Evolutionary conservation across 2,113 vertebrate species (phyloP).

Genomic region (Myrmecophaga tridactyla): DNA sequence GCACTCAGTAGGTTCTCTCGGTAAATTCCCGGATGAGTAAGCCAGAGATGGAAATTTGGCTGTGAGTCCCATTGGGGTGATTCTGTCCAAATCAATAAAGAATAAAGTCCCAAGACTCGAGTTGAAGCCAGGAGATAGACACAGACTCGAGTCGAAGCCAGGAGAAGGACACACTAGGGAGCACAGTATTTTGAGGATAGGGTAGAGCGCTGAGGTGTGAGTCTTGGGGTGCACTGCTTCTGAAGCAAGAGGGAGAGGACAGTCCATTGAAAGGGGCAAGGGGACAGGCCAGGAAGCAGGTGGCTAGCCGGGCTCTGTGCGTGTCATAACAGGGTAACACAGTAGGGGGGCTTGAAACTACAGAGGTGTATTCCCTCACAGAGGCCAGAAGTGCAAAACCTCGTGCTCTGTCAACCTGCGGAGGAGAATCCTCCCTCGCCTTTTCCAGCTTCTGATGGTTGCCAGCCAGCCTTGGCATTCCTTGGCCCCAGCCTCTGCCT

Average conservation of each 20-base stretch:
- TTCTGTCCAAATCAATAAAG: not conserved
- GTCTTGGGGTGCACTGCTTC: no score
- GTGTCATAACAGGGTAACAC: no score
- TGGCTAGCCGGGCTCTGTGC: no score
- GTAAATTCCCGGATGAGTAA: not conserved
- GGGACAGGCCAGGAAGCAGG: not conserved
- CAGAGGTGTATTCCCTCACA: no score
- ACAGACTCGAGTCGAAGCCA: not conserved
- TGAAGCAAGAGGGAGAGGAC: not conserved
- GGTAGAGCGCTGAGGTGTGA: fast-evolving
- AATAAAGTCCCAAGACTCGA: not conserved
- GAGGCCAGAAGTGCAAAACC: no score
- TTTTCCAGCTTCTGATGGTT: no score
- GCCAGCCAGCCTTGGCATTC: no score
- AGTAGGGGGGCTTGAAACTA: no score
- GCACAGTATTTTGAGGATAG: not conserved
- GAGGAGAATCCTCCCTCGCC: no score
- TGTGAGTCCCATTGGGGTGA: not conserved
- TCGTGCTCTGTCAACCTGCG: no score
- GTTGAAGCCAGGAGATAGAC: not conserved
- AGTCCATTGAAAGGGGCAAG: not conserved
- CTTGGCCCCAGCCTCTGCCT: no score
- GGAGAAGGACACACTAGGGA: not conserved
- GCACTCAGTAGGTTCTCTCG: not conserved
- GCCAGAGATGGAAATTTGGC: not conserved